Base-by-base conservation (phyloP, 1,140 invertebrate genomes). In the Bombyx mandarina region DNA sequence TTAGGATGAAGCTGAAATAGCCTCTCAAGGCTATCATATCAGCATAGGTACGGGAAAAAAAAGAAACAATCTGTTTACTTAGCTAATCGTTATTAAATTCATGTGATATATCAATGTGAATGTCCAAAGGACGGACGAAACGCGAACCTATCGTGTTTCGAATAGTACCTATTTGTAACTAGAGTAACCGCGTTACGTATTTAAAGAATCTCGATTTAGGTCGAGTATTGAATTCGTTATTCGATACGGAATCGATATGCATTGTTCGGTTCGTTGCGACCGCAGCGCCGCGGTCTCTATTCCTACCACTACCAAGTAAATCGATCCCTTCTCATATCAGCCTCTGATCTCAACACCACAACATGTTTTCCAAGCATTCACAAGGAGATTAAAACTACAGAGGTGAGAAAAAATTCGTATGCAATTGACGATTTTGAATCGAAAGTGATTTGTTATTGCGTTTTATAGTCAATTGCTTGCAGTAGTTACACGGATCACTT, bases 351-450 rank as follows among this genome's bases (percentile, higher is more conserved):
- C 71, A 82, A 66, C 71, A 62, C 64, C 64, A 65, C 73, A 73
- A 71, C 69, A 86, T 87, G 82, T 84, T 81, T 79, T 82, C 80
- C 69, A 84, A 83, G 81, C 82, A 78, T 68, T 70, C 80, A 57
- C 63, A 69, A 70, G 61, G 72, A 78, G 80, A 79, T 64, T 73
- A 67, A 66, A 63, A 54, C 73, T 73, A 51, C 66, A 71, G 82
- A 84, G 79, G 84, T 82, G 78, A 87, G 84, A 74, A 9, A 42
- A 52, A 52, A 5, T 35, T 5, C 26, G 26, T 35, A 35, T 35
- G 26, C 26, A 35, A 35, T 35, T 35, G 2, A 35, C 4, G 26
- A 5, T 3, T 35, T 35, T 35, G 4, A 35, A 35, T 35, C 26
- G 26, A 35, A 35, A 35, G 26, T 5, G 2, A 35, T 35, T 35